These are phyloP conservation scores for Ischnura elegans DNA, from an alignment of 2,888 invertebrate species.

Conservation along the genomic window DNA sequence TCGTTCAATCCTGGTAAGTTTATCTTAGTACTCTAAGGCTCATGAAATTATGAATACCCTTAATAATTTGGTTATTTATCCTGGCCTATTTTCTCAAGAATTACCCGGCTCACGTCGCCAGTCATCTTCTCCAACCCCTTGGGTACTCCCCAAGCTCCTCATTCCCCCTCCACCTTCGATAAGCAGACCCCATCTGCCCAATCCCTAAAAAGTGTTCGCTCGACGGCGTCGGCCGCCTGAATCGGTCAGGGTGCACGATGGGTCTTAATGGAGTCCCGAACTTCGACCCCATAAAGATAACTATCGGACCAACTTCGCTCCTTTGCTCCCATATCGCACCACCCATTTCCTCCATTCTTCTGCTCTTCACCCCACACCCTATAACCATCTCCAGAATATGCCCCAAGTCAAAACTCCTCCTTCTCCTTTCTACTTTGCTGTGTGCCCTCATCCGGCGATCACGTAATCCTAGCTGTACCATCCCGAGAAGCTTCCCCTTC, in stretches of 20 bases:
- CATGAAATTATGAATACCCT: no score
- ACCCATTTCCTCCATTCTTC: not conserved
- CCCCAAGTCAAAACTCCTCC: not conserved
- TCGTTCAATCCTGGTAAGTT: no score
- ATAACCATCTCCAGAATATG: not conserved
- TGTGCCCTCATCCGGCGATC: not conserved
- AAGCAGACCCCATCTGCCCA: not conserved
- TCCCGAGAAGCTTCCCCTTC: not conserved
- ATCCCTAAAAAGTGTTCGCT: not conserved
- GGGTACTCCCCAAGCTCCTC: not conserved
- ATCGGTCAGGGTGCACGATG: not conserved
- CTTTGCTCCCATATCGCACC: not conserved
- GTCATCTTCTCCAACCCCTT: not conserved
- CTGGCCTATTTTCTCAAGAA: no score
- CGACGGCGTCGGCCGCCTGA: not conserved
- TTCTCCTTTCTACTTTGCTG: not conserved
- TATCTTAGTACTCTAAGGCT: no score
- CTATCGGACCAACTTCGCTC: not conserved
- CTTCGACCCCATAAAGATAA: slow-evolving; percentile 16
- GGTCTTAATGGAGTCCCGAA: slow-evolving; percentile 14
- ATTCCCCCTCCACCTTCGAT: not conserved
- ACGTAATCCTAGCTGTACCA: not conserved
- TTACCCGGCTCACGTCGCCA: no score
- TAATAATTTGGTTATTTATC: no score
- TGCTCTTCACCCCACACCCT: not conserved